These are phyloP conservation scores for Puma concolor DNA, from an alignment of 2,113 vertebrate species.

Conservation along the genomic window DNA sequence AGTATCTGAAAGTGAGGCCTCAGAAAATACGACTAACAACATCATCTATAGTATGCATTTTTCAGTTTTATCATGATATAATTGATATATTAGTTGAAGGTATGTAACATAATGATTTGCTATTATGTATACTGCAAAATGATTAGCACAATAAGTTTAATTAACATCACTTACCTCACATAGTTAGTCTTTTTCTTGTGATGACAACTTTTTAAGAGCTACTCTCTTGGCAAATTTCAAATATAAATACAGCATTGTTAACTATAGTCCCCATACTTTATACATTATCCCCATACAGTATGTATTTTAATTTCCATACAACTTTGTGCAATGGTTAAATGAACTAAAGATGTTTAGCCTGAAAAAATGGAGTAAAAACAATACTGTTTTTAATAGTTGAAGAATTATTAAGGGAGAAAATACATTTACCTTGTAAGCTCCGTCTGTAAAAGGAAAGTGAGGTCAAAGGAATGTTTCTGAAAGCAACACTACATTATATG, in stretches of 20 bases:
- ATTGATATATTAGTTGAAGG: not conserved
- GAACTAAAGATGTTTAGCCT: not conserved
- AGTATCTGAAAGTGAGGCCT: not conserved
- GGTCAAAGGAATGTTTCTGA: not conserved
- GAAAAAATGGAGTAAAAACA: not conserved
- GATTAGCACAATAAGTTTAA: not conserved
- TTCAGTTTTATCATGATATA: not conserved
- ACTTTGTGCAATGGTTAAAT: not conserved
- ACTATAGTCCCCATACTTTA: not conserved
- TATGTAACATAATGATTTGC: not conserved
- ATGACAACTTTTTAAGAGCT: not conserved
- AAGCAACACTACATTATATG: too few species aligned
- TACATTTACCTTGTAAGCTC: not conserved
- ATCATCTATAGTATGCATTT: not conserved
- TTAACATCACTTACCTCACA: not conserved
- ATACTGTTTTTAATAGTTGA: not conserved
- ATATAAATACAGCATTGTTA: not conserved
- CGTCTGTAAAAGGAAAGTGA: not conserved
- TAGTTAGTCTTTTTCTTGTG: not conserved
- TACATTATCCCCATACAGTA: not conserved
- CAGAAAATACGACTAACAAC: not conserved
- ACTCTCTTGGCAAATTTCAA: not conserved
- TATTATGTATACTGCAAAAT: not conserved
- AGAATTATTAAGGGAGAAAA: not conserved
- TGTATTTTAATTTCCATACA: not conserved